Evolutionary conservation across 2,888 invertebrate genomes (phyloP).

Genomic region (Lycocerus yunnanus): DNA sequence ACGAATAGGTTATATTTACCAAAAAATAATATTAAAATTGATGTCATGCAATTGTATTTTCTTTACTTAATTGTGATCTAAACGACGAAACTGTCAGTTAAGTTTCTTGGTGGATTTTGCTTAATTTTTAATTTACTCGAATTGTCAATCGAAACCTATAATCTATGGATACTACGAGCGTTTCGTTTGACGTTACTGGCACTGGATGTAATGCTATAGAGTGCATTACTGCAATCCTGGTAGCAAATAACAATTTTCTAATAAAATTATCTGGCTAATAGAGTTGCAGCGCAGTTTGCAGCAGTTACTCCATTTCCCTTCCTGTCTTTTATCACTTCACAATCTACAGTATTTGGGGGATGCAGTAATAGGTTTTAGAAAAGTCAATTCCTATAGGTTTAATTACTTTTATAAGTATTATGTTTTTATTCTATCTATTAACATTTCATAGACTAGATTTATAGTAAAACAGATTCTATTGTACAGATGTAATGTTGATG

Average conservation of each 20-base stretch:
- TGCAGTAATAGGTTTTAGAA: background rate
- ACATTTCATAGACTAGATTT: background rate
- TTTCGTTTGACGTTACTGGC: background rate
- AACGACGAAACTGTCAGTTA: background rate
- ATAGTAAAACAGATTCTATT: background rate
- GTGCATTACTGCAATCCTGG: background rate
- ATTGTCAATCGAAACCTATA: background rate
- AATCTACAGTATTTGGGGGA: conserved; percentile 2
- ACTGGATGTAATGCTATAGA: background rate
- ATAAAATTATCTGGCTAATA: conserved; percentile 20
- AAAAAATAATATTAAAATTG: too few relatives aligned
- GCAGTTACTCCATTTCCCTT: conserved; percentile 24
- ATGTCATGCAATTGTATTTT: too few relatives aligned
- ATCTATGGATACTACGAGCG: background rate
- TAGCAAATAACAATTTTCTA: conserved; percentile 4
- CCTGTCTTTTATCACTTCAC: conserved; percentile 11
- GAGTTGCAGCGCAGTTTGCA: conserved; percentile 22
- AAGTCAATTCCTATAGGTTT: background rate
- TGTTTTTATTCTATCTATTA: background rate
- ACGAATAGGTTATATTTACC: background rate
- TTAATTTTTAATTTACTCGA: background rate
- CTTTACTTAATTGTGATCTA: background rate
- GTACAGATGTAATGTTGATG: background rate
- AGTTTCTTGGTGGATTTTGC: background rate
- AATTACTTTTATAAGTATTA: conserved; percentile 2